These are phyloP conservation scores for Malacoraja senta DNA, from an alignment of 2,797 vertebrate genomes.

Conservation along the genomic window DNA sequence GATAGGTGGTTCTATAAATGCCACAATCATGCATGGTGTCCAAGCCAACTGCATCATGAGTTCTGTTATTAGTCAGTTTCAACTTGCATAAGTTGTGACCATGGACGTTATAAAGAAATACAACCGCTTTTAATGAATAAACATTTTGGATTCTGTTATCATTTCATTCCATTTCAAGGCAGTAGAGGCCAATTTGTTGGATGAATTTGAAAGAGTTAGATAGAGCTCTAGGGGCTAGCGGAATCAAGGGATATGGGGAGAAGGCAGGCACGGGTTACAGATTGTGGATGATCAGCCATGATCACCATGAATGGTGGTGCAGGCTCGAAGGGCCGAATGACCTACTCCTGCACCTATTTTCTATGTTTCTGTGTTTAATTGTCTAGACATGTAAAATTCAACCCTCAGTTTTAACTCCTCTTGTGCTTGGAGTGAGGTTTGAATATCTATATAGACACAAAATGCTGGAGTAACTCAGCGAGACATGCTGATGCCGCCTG, in stretches of 20 bases:
- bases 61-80: neutral
- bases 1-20: too few species aligned
- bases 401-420: neutral
- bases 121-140: neutral
- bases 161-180: neutral
- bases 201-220: too few species aligned
- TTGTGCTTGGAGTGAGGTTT: neutral
- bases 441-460: neutral
- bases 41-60: neutral
- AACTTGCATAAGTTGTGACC: neutral
- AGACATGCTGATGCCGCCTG: too few species aligned
- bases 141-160: neutral
- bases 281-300: too few species aligned
- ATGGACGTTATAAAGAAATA: neutral
- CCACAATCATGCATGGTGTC: neutral
- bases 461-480: too few species aligned
- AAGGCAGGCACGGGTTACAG: too few species aligned
- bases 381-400: neutral
- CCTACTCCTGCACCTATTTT: too few species aligned
- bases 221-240: too few species aligned
- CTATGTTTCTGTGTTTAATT: neutral
- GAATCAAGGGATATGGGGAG: too few species aligned
- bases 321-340: too few species aligned
- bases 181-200: too few species aligned
- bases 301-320: too few species aligned